These are phyloP conservation scores for Temnothorax nylanderi DNA, from an alignment of 1,140 invertebrate species.

Conservation along the genomic window DNA sequence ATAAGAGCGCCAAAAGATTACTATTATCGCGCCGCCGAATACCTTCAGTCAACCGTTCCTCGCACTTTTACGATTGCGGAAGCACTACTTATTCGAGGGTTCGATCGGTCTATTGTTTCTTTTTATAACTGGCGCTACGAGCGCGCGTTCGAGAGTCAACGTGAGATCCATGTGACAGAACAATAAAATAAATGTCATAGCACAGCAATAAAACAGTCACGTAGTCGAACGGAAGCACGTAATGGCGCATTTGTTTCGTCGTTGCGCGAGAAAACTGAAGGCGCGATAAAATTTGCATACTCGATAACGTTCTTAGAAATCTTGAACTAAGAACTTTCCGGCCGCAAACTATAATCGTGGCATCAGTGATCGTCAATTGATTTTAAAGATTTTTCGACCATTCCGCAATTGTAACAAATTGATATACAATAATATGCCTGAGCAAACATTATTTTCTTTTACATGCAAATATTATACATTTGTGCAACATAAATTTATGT, in stretches of 20 bases:
- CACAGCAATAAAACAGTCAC: slow-evolving; percentile 64
- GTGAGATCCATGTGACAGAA: slow-evolving; percentile 30
- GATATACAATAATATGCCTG: not conserved
- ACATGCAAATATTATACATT: not conserved
- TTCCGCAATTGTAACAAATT: not conserved
- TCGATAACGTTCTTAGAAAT: slow-evolving; percentile 34
- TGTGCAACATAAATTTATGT: not conserved
- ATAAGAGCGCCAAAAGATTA: not conserved
- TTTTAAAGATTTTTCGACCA: not conserved
- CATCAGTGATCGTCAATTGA: not conserved
- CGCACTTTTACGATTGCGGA: slow-evolving; percentile 28
- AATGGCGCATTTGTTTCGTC: slow-evolving; percentile 65
- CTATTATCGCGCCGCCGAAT: not conserved
- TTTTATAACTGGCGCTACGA: not conserved
- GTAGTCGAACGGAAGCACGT: slow-evolving; percentile 56
- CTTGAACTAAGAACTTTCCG: not conserved
- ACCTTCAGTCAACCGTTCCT: not conserved
- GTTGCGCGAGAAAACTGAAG: slow-evolving; percentile 40
- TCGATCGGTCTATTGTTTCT: not conserved
- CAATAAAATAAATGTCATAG: slow-evolving; percentile 67
- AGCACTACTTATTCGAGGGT: slow-evolving; percentile 3
- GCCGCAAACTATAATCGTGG: not conserved
- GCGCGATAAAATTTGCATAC: slow-evolving; percentile 65
- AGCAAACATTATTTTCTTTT: not conserved
- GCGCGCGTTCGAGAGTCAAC: not conserved